These are phyloP conservation scores for Urosaurus nigricauda DNA, from an alignment of 2,797 vertebrate species.

Conservation along the genomic window DNA sequence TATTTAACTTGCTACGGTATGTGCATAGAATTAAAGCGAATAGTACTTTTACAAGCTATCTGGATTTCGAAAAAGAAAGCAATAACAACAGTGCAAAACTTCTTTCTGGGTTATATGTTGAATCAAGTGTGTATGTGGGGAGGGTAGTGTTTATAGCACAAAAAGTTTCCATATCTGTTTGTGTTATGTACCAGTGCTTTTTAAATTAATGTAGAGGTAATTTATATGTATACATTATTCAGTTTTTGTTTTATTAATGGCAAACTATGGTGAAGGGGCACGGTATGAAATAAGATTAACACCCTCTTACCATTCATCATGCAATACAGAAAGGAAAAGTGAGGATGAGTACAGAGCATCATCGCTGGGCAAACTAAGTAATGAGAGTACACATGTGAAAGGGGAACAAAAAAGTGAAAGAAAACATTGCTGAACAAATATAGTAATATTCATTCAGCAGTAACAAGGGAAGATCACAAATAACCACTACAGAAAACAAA, in stretches of 20 bases:
- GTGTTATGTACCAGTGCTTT: neutral
- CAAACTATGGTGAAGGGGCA: neutral
- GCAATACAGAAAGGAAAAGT: neutral
- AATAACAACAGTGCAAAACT: too few relatives aligned
- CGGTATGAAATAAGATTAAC: neutral
- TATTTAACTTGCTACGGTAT: too few relatives aligned
- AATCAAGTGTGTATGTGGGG: too few relatives aligned
- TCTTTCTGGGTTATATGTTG: too few relatives aligned
- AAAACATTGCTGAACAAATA: neutral
- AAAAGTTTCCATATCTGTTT: too few relatives aligned
- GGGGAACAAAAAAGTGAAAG: neutral
- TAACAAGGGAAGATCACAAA: neutral
- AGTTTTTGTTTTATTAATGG: neutral
- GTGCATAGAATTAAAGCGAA: too few relatives aligned
- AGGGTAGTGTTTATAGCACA: too few relatives aligned
- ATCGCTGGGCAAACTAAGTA: neutral
- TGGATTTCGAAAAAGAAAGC: too few relatives aligned
- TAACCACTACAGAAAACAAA: neutral
- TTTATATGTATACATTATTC: neutral
- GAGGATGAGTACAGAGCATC: neutral
- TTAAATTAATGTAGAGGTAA: neutral
- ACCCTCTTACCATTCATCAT: neutral
- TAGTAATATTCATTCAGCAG: neutral
- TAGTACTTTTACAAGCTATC: too few relatives aligned
- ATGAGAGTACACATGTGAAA: neutral